phyloP scores from a whole-genome alignment of 2,113 vertebrate genomes.

The Amphiprion ocellaris region DNA sequence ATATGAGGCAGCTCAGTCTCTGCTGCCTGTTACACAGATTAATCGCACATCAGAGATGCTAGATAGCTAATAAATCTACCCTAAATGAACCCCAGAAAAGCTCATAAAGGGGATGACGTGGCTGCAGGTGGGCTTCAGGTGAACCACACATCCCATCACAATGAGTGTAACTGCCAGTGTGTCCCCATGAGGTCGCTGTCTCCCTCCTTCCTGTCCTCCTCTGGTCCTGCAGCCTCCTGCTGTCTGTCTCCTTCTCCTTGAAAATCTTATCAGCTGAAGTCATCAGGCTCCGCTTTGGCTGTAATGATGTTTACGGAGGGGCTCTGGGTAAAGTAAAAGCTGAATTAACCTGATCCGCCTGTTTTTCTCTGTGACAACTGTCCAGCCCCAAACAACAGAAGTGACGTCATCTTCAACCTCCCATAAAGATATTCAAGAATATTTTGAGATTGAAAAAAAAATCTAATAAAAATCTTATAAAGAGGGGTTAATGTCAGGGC shows the following conservation, averaged over 20 bases:
- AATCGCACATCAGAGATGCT: background rate
- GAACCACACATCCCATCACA: background rate
- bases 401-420: conserved; percentile 35
- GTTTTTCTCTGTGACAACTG: background rate
- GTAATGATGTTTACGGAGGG: background rate
- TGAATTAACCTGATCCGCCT: background rate
- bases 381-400: conserved; percentile 7
- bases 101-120: background rate
- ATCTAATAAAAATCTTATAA: background rate
- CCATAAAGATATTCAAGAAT: background rate
- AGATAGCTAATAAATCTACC: background rate
- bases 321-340: background rate
- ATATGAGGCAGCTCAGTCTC: background rate
- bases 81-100: background rate
- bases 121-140: conserved; percentile 3
- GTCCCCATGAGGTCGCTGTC: conserved; percentile 68
- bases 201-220: background rate
- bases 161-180: conserved; percentile 32
- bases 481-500: background rate
- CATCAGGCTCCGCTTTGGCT: conserved; percentile 28
- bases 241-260: conserved; percentile 32
- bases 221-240: conserved; percentile 26
- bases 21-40: background rate
- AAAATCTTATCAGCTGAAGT: conserved; percentile 53
- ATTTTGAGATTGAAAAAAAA: background rate